A percentile compares a stretch with the other conserved stretches of the same genome.
These are phyloP conservation scores for Drosophila leontia DNA, from an alignment of 1,140 invertebrate genomes.

Conservation along the genomic window DNA sequence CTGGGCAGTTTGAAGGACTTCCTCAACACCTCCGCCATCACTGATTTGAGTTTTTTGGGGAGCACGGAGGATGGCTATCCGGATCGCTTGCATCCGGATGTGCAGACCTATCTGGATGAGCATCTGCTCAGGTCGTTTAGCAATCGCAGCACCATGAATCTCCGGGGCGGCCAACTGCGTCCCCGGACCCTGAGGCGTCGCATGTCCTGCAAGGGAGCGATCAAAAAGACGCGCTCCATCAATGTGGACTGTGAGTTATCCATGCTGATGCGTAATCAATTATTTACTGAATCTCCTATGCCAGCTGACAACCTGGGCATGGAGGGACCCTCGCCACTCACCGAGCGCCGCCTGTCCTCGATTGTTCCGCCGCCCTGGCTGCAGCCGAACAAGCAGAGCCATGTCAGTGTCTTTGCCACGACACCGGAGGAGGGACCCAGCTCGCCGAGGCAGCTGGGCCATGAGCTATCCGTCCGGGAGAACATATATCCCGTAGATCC, in stretches of 20 bases:
- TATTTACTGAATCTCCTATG: slow-evolving; percentile 20
- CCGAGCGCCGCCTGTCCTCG: slow-evolving; percentile 87
- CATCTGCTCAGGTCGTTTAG: slow-evolving; percentile 93
- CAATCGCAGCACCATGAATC: slow-evolving; percentile 89
- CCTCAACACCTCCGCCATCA: slow-evolving; percentile 97
- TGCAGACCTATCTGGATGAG: slow-evolving; percentile 94
- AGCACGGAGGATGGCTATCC: slow-evolving; percentile 96
- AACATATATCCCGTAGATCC: slow-evolving; percentile 82
- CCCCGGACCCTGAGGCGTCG: slow-evolving; percentile 88
- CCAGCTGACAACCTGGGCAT: slow-evolving; percentile 91
- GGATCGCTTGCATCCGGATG: slow-evolving; percentile 92
- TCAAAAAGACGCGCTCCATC: slow-evolving; percentile 94
- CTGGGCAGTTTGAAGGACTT: slow-evolving; percentile 96
- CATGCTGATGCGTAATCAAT: background rate
- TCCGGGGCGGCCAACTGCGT: slow-evolving; percentile 86
- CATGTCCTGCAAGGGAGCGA: slow-evolving; percentile 94
- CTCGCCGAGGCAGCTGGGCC: slow-evolving; percentile 52
- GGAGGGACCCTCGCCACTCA: slow-evolving; percentile 87
- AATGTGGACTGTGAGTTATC: slow-evolving; percentile 90
- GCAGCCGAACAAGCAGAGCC: slow-evolving; percentile 85
- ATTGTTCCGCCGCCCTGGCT: slow-evolving; percentile 87
- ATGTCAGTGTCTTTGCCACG: slow-evolving; percentile 76
- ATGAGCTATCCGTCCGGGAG: slow-evolving; percentile 70
- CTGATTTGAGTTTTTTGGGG: slow-evolving; percentile 96
- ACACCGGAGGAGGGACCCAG: slow-evolving; percentile 77